phyloP scores from a whole-genome alignment of 2,888 invertebrate species.

The Nomada goodeniana region DNA sequence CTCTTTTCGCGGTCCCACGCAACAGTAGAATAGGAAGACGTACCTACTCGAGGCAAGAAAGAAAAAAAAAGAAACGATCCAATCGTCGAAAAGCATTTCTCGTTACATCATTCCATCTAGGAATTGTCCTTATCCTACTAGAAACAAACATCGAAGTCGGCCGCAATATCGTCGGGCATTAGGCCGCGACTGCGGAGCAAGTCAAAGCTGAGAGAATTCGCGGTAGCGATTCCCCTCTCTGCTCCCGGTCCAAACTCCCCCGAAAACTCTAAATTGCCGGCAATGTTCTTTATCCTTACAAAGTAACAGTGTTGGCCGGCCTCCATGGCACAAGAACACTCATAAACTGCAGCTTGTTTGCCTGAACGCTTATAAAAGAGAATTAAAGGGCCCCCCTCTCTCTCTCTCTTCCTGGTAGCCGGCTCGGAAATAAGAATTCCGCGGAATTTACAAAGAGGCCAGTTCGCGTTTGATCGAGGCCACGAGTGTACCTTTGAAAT shows the following conservation, averaged over 20 bases:
- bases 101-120: neutral
- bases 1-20: neutral
- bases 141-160: neutral
- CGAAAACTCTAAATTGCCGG: slow-evolving; percentile 37
- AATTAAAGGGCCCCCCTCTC: slow-evolving; percentile 56
- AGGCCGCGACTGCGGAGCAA: neutral
- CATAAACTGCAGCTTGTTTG: slow-evolving; percentile 68
- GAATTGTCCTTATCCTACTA: neutral
- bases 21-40: neutral
- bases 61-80: neutral
- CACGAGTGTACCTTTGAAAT: slow-evolving; percentile 50
- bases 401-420: slow-evolving; percentile 31
- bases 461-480: slow-evolving; percentile 39
- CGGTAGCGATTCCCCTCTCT: neutral
- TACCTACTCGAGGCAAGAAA: too few species aligned
- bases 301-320: slow-evolving; percentile 55
- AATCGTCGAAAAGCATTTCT: neutral
- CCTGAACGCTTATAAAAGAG: slow-evolving; percentile 65
- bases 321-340: slow-evolving; percentile 58
- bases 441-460: slow-evolving; percentile 58
- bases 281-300: slow-evolving; percentile 39
- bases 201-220: neutral
- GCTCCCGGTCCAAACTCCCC: slow-evolving; percentile 1
- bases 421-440: slow-evolving; percentile 67
- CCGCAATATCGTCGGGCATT: neutral